Evolutionary conservation across 2,888 invertebrate species (phyloP).

Genomic region (Sussaba pulchella): DNA sequence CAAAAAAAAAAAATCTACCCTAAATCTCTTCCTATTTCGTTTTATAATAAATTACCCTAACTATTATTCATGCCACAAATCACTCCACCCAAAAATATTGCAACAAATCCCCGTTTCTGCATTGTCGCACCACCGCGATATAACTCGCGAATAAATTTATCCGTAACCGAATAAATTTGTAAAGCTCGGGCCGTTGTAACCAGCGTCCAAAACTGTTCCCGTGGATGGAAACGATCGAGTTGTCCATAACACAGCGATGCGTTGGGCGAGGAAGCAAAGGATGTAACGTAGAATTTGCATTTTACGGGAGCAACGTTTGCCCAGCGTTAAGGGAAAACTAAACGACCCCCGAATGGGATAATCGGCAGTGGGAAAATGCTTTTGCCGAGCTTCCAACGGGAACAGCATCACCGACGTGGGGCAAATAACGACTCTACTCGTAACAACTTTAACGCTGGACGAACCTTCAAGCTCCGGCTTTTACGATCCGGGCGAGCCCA

Average conservation of each 20-base stretch:
- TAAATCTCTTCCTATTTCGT: no score
- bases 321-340: slow-evolving; percentile 60
- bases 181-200: no score
- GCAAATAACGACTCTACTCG: slow-evolving; percentile 41
- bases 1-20: no score
- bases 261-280: slow-evolving; percentile 40
- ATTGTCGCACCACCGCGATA: no score
- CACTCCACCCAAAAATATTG: no score
- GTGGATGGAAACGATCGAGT: slow-evolving; percentile 48
- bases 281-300: slow-evolving; percentile 67
- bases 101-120: no score
- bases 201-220: no score
- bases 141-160: no score
- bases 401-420: slow-evolving; percentile 7
- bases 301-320: slow-evolving; percentile 67
- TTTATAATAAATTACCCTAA: no score
- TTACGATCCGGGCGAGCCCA: slow-evolving; percentile 41
- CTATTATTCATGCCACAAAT: no score
- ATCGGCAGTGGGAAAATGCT: slow-evolving; percentile 24
- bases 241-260: slow-evolving; percentile 54
- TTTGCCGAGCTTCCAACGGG: slow-evolving; percentile 29
- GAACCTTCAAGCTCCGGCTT: slow-evolving; percentile 2
- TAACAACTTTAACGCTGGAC: slow-evolving; percentile 44
- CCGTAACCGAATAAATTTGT: no score
- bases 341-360: slow-evolving; percentile 51